phyloP scores from a whole-genome alignment of 1,140 invertebrate species.

The Drosophila ambigua region DNA sequence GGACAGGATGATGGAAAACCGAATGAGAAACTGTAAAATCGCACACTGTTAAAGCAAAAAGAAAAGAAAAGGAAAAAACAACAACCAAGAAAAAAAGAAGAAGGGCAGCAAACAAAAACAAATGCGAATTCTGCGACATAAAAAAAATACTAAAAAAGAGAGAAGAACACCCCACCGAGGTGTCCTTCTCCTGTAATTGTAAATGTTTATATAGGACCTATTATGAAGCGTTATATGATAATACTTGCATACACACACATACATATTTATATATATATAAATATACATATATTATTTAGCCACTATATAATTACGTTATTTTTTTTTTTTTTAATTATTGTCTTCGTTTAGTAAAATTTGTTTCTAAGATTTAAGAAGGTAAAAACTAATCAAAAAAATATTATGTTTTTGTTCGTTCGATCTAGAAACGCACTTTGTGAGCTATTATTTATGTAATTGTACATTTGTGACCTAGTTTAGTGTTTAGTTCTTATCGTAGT shows the following conservation, averaged over 20 bases:
- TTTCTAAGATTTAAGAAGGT: constrained; percentile 71
- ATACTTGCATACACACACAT: constrained; percentile 59
- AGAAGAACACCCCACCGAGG: constrained; percentile 1
- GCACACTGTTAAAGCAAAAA: constrained; percentile 68
- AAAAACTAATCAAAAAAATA: constrained; percentile 39
- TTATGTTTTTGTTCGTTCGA: constrained; percentile 58
- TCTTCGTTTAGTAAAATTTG: constrained; percentile 61
- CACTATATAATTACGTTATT: constrained; percentile 45
- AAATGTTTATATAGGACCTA: constrained; percentile 74
- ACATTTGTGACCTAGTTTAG: constrained; percentile 67
- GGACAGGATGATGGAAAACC: constrained; percentile 17
- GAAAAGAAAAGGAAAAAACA: constrained; percentile 8
- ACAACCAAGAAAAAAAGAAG: background rate
- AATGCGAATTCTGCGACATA: background rate
- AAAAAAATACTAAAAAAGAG: constrained; percentile 21
- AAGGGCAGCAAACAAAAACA: background rate
- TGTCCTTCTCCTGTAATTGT: constrained; percentile 68
- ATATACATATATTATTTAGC: constrained; percentile 46
- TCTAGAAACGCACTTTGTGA: constrained; percentile 53
- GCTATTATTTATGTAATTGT: constrained; percentile 67
- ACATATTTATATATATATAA: constrained; percentile 40
- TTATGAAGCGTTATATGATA: constrained; percentile 72
- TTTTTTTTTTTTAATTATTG: constrained; percentile 37
- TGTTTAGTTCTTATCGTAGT: constrained; percentile 77
- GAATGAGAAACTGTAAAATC: constrained; percentile 63